Base-by-base conservation (phyloP, 2,797 vertebrate genomes). In the Sylvia borin region DNA sequence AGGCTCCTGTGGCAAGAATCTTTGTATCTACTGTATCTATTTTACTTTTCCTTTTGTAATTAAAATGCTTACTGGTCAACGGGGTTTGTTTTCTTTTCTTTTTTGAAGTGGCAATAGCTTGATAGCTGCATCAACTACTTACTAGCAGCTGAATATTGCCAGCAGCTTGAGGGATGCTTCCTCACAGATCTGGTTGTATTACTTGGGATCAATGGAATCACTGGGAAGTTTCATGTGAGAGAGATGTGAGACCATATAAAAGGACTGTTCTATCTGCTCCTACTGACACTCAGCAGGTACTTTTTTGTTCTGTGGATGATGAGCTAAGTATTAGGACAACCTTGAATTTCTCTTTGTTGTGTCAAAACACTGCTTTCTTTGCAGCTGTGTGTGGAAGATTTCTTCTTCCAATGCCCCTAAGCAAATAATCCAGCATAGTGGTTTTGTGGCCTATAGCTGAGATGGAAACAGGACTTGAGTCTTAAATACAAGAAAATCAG, bases 401-500 rank as follows among this genome's bases (percentile, higher is more conserved):
- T 36, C 53, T 60, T 70, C 38, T 85, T 86, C 48, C 64, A 51
- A 9, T 67, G 53, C 67, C 87, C 68, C 68, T 51, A 31, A 72
- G 92, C 64, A 73, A 94, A 45, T 70, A 75, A 92, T 47, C n/a
- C 47, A 85, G 31, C 12, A 10, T 6, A 78, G 71, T 51, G 65
- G 31, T 21, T 95, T 95, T 83, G 91, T 81, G 93, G 96, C 92
- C 87, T 83, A 9, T 68, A 55, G 40, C 55, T 88, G 82, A 71
- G 85, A 58, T 51, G 43, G 50, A 85, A 90, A 71, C n/a, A 72
- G 62, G 42, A 79, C 62, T 90, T 62, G 31, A 60, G 29, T 45
- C 32, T 88, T 75, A 80, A 85, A n/a, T 51, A 74, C 53, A 78
- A 48, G 50, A 83, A 34, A 88, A 95, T 91, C 38, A 76, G 88